Percentiles rank a stretch among this genome's conserved stretches.
phyloP scores from a whole-genome alignment of 2,797 vertebrate species.

The Muscicapa striata region DNA sequence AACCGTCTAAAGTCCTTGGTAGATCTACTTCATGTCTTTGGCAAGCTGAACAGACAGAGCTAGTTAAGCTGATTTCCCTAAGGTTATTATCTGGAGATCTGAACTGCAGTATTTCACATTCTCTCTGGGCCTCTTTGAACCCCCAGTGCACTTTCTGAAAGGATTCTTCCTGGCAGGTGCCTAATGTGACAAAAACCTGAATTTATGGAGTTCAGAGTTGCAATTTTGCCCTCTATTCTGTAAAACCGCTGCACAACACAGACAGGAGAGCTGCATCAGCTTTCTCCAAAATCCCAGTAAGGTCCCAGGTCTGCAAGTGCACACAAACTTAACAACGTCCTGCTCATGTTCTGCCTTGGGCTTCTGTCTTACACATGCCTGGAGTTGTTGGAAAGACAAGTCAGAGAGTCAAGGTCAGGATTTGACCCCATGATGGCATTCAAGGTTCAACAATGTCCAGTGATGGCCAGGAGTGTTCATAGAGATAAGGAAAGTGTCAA shows the following conservation, averaged over 20 bases:
- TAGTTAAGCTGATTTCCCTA: not conserved
- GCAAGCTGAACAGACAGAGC: not conserved
- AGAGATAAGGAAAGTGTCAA: not conserved
- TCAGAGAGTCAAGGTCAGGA: not conserved
- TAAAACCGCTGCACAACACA: not conserved
- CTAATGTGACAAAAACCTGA: not conserved
- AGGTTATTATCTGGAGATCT: not conserved
- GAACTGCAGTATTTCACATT: not conserved
- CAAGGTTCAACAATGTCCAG: not conserved
- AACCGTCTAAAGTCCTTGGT: not conserved
- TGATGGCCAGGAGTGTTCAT: fast-evolving
- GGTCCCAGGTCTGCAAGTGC: not conserved
- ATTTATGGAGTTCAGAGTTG: not conserved
- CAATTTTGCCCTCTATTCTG: not conserved
- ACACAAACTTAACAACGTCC: not conserved
- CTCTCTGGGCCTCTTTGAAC: not conserved
- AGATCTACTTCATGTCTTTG: not conserved
- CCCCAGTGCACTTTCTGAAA: not conserved
- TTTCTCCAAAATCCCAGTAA: not conserved
- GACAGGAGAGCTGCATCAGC: not conserved
- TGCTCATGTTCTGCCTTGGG: not conserved
- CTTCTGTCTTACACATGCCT: not conserved
- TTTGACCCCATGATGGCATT: not conserved
- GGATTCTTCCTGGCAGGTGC: not conserved
- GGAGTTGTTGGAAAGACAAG: not conserved